Evolutionary conservation across 2,888 invertebrate species (phyloP).

Genomic region (Polyommatus iphigenia): DNA sequence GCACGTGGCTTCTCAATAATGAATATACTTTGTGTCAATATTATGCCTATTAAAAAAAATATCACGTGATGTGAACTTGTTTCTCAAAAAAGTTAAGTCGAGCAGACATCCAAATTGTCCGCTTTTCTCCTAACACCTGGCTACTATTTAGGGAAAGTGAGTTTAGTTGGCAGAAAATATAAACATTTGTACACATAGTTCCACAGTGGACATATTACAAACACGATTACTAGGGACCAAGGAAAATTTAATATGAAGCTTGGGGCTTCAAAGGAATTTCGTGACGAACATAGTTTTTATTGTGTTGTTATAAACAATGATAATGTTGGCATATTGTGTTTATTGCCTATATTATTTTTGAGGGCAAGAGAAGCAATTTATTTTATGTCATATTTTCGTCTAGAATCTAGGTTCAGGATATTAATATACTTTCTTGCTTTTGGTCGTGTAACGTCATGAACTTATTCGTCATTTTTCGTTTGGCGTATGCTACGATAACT

Average conservation of each 20-base stretch:
- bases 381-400: no score
- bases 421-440: no score
- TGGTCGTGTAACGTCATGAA: no score
- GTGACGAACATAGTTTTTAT: slow-evolving; percentile 2
- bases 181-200: slow-evolving; percentile 6
- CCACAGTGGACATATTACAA: slow-evolving; percentile 6
- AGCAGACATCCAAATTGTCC: neutral
- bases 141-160: neutral
- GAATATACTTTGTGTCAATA: neutral
- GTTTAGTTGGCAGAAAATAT: neutral
- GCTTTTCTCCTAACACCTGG: neutral
- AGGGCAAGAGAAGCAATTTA: neutral
- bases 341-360: neutral
- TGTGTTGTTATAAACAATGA: neutral
- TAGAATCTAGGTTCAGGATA: no score
- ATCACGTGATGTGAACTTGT: neutral
- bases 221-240: slow-evolving; percentile 19
- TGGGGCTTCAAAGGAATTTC: slow-evolving; percentile 1
- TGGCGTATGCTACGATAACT: no score
- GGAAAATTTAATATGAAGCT: slow-evolving; percentile 32
- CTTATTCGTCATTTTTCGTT: no score
- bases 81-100: neutral
- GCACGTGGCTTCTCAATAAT: no score
- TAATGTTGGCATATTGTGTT: neutral
- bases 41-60: no score